phyloP scores from a whole-genome alignment of 1,140 invertebrate genomes.

The Megathymus violae region DNA sequence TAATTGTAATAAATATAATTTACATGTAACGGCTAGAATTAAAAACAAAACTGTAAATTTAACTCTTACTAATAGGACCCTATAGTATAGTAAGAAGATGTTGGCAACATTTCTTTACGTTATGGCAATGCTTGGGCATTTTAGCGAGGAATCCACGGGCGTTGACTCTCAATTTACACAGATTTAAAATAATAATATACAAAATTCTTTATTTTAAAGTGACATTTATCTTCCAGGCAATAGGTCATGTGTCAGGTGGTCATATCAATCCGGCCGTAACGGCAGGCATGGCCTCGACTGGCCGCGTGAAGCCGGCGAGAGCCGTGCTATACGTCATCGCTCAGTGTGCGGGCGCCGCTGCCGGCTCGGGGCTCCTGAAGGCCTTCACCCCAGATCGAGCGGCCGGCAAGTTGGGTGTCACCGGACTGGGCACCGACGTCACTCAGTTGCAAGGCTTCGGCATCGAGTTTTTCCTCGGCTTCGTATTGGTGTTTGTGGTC shows the following conservation, averaged over 20 bases:
- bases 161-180: no score
- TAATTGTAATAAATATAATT: no score
- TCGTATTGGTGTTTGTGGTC: constrained; percentile 94
- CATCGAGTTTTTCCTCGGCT: constrained; percentile 95
- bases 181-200: no score
- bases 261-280: constrained; percentile 97
- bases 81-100: no score
- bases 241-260: constrained; percentile 95
- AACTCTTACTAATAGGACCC: no score
- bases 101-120: no score
- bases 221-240: constrained; percentile 80
- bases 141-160: no score
- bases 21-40: no score
- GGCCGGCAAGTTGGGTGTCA: constrained; percentile 86
- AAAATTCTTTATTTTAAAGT: background rate
- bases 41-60: no score
- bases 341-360: constrained; percentile 93
- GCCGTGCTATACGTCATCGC: constrained; percentile 92
- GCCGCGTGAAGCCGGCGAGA: constrained; percentile 90
- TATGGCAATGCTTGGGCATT: no score
- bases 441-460: constrained; percentile 91
- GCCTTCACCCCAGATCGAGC: constrained; percentile 86
- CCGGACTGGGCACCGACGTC: constrained; percentile 84
- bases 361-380: constrained; percentile 88
- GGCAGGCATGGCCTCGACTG: constrained; percentile 89